Evolutionary conservation across 2,113 vertebrate genomes (phyloP), one percentile per base, ranked within the genome.

Genomic region (Laticauda laticaudata): DNA sequence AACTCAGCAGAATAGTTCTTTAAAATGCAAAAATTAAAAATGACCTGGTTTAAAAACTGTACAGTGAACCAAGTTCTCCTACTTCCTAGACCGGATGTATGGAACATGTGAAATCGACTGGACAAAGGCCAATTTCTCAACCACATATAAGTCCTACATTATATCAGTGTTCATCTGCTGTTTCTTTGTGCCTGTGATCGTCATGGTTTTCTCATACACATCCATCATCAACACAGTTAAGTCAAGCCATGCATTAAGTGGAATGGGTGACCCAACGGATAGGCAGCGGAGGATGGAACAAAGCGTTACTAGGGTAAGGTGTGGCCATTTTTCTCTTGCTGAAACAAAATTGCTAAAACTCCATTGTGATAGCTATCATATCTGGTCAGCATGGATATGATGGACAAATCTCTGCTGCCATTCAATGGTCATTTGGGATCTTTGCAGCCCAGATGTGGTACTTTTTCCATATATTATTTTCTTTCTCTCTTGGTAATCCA

Each of bases 61-160:
- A 94, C 87, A 39, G 29, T 12, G 94, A 92, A 95, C 75, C n/a
- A 93, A 89, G 0, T 29, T 92, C 21, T 91, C 91, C 91, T 93
- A 0, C 26, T 93, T 96, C 94, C 64, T 92, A 98, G 98, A 98
- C 96, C 98, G 97, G 45, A 98, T 98, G 91, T 98, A 98, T 5
- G 98, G 98, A 87, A 98, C 98, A 5, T 99, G 97, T 96, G 98
- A 98, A 95, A 97, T 98, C 94, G 98, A 99, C 95, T 99, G 98
- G 98, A 97, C 98, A 95, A 98, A 98, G 98, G 98, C 98, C 87
- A 98, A 98, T 91, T 98, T 98, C 94, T 99, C 98, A 90, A 98
- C 98, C 45, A 98, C 98, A 95, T 97, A 98, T 96, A 99, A 99
- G 92, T 98, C 98, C 92, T 98, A 98, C 95, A 98, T 98, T 56